These are phyloP conservation scores for Metellina segmentata DNA, from an alignment of 2,888 invertebrate genomes.

Conservation along the genomic window DNA sequence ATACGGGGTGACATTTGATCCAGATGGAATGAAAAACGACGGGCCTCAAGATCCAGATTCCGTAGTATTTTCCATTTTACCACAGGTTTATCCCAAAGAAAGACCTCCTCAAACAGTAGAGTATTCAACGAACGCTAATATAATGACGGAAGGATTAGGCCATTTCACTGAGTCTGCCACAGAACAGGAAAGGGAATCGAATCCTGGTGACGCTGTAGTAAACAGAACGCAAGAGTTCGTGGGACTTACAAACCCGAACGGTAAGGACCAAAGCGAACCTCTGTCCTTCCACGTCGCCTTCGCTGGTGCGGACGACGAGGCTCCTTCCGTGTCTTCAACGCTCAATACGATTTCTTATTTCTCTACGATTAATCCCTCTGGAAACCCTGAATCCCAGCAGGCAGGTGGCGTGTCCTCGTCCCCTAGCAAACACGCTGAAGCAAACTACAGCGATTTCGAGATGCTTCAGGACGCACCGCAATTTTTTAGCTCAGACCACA, in stretches of 20 bases:
- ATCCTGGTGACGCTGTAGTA: not conserved
- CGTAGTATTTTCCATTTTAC: constrained; percentile 34
- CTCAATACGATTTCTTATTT: too few relatives aligned
- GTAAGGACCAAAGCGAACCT: too few relatives aligned
- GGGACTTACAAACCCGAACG: not conserved
- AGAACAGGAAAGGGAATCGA: not conserved
- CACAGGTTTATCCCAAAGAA: not conserved
- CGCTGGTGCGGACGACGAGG: too few relatives aligned
- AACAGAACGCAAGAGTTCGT: not conserved
- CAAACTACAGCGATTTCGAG: constrained; percentile 27
- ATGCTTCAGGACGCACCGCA: constrained; percentile 57
- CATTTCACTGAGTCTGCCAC: not conserved
- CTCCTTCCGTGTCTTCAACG: too few relatives aligned
- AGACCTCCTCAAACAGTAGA: not conserved
- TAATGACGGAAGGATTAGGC: not conserved
- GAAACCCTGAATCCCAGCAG: too few relatives aligned
- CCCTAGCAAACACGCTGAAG: not conserved
- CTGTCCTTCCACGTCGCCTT: too few relatives aligned
- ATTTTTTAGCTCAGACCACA: not conserved
- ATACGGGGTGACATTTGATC: constrained; percentile 48
- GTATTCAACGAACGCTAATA: not conserved
- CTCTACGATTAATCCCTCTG: too few relatives aligned
- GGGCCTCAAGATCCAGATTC: constrained; percentile 65
- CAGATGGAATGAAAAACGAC: constrained; percentile 58
- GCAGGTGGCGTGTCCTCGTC: too few relatives aligned